Evolutionary conservation across 2,888 invertebrate species (phyloP), one percentile per base, ranked within the genome.

Genomic region (Hemithea aestivaria): DNA sequence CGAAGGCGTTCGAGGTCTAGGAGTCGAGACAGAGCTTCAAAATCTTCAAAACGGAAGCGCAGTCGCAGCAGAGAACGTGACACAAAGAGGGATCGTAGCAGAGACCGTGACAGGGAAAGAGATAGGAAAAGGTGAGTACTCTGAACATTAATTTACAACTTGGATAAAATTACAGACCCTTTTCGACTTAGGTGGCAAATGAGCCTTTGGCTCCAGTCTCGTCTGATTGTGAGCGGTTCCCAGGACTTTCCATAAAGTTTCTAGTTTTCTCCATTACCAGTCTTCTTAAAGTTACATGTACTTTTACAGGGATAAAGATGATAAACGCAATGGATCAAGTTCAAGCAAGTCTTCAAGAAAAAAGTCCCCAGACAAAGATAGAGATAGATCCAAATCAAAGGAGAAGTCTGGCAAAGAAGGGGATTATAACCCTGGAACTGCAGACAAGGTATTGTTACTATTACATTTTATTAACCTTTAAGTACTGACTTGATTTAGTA

Each of bases 361-460:
- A 58, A 87, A 85, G 48, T 68, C 83, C 2, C 83, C 84, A 1
- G 83, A 87, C 2, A 78, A 75, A 52, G 78, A 83, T 2, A 74
- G 69, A 44, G 83, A 84, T 11, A 78, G 88, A 46, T 89, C 90
- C 0, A 84, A 89, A 50, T 90, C 90, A 4, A 87, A 89, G 32
- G 90, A 90, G 16, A 88, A 90, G 47, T 77, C 83, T 49, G 66
- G 80, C 12, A 92, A 90, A 46, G 87, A 88, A 36, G 74, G 83
- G 29, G 90, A 92, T 16, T 94, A 93, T 75, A 92, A 94, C 61
- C 91, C 91, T 11, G 91, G 92, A 4, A 90, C 91, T 67, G 88
- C 92, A 46, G 94, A 94, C 66, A 94, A 94, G 88, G 93, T 92
- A 65, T 4, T 16, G 2, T 2, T 2, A 16, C 5, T 4, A 16